Percentiles rank a stretch among this genome's conserved stretches.
phyloP scores from a whole-genome alignment of 2,797 vertebrate genomes.

The Intellagama lesueurii region DNA sequence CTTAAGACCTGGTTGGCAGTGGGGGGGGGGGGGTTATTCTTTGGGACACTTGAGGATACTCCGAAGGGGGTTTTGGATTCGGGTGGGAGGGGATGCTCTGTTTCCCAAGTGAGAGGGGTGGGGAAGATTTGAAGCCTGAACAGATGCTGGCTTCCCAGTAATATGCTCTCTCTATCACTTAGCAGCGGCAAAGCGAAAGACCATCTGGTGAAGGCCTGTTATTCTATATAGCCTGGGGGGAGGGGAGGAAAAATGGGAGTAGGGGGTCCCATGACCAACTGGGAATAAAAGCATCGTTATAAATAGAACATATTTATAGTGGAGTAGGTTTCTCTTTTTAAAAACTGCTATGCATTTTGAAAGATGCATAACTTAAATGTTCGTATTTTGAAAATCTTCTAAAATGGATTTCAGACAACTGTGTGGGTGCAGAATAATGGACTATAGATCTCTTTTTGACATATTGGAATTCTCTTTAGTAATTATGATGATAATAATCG shows the following conservation, averaged over 20 bases:
- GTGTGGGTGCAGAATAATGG: neutral
- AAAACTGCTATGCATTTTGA: neutral
- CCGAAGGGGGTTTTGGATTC: conserved; percentile 63
- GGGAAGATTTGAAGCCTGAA: conserved; percentile 18
- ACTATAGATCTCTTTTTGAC: neutral
- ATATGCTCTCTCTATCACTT: conserved; percentile 25
- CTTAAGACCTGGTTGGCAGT: conserved; percentile 5
- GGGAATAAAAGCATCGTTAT: conserved; percentile 6
- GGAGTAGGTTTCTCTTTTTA: neutral
- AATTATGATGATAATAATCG: neutral
- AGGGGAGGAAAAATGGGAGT: neutral
- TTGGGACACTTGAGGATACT: conserved; percentile 49
- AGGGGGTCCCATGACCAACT: neutral
- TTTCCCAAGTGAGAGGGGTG: conserved; percentile 14
- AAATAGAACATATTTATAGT: neutral
- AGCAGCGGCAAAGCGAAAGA: conserved; percentile 18
- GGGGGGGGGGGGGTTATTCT: neutral
- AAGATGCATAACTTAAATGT: neutral
- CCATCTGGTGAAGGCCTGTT: conserved; percentile 57
- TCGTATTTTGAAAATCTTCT: neutral
- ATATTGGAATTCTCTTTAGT: neutral
- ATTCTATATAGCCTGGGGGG: conserved; percentile 40
- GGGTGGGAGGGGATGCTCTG: conserved; percentile 5
- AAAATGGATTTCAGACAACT: neutral
- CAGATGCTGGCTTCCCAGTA: conserved; percentile 52